phyloP scores from a whole-genome alignment of 1,140 invertebrate species.

The Polypedilum pembai region DNA sequence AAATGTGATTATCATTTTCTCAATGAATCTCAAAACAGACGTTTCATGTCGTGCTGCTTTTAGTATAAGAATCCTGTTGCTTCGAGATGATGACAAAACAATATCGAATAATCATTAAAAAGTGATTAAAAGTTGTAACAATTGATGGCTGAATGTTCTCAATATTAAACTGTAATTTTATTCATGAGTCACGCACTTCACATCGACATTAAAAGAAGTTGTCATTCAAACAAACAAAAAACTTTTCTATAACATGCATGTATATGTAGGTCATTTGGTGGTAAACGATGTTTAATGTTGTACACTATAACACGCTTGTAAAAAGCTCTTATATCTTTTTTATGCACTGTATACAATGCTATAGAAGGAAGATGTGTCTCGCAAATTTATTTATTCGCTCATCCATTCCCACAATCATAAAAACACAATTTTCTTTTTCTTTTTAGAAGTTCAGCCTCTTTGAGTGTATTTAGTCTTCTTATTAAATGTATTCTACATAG shows the following conservation, averaged over 20 bases:
- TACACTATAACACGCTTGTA: neutral
- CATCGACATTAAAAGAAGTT: neutral
- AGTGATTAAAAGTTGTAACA: neutral
- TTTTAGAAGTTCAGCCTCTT: neutral
- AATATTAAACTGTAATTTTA: neutral
- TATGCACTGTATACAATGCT: neutral
- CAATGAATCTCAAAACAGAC: neutral
- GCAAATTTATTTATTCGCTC: neutral
- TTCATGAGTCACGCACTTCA: neutral
- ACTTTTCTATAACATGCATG: neutral
- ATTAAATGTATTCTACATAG: neutral
- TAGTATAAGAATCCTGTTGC: neutral
- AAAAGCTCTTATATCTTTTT: neutral
- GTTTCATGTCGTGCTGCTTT: neutral
- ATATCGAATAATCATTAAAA: slow-evolving; percentile 1
- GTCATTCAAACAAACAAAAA: neutral
- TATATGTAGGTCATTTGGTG: neutral
- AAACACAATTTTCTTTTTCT: neutral
- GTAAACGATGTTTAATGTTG: neutral
- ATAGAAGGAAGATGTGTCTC: neutral
- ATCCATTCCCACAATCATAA: slow-evolving; percentile 7
- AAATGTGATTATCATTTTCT: slow-evolving; percentile 18
- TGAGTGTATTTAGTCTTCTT: neutral
- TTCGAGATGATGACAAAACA: neutral
- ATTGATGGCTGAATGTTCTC: neutral